These are phyloP conservation scores for Oreochromis spilurus DNA, from an alignment of 2,113 vertebrate genomes.

Conservation along the genomic window DNA sequence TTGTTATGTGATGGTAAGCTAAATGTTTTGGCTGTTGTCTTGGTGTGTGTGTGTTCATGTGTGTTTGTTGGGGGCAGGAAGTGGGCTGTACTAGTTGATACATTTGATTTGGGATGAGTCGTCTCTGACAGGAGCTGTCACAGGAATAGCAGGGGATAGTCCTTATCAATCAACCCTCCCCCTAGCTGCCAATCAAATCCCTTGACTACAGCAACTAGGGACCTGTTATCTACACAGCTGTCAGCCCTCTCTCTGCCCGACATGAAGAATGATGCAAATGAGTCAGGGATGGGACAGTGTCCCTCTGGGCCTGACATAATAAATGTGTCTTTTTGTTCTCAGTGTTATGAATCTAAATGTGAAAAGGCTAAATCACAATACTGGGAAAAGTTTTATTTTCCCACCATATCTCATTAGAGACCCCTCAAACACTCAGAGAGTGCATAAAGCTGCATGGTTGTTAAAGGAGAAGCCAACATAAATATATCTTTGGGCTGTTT, in stretches of 20 bases:
- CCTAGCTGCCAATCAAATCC: slow-evolving; percentile 58
- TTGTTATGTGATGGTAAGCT: background rate
- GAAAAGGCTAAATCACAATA: background rate
- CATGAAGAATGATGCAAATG: background rate
- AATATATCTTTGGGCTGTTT: background rate
- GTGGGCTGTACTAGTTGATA: slow-evolving; percentile 64
- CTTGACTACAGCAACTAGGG: slow-evolving; percentile 47
- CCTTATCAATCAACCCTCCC: slow-evolving; percentile 79
- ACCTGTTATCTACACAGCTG: slow-evolving; percentile 78
- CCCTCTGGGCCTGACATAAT: background rate
- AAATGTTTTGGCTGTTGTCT: background rate
- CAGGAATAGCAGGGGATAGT: slow-evolving; percentile 73
- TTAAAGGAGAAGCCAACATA: background rate
- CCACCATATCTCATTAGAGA: background rate
- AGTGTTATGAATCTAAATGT: background rate
- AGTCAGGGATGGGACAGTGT: background rate
- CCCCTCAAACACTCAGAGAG: background rate
- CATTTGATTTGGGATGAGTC: slow-evolving; percentile 71
- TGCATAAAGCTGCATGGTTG: background rate
- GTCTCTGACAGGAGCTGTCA: slow-evolving; percentile 77
- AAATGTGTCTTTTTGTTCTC: background rate
- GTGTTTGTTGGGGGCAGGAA: slow-evolving; percentile 32
- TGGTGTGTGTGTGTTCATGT: slow-evolving; percentile 4
- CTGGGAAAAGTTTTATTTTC: background rate
- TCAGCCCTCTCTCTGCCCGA: slow-evolving; percentile 38